phyloP scores from a whole-genome alignment of 2,797 vertebrate genomes.

The Hippocampus kuda region DNA sequence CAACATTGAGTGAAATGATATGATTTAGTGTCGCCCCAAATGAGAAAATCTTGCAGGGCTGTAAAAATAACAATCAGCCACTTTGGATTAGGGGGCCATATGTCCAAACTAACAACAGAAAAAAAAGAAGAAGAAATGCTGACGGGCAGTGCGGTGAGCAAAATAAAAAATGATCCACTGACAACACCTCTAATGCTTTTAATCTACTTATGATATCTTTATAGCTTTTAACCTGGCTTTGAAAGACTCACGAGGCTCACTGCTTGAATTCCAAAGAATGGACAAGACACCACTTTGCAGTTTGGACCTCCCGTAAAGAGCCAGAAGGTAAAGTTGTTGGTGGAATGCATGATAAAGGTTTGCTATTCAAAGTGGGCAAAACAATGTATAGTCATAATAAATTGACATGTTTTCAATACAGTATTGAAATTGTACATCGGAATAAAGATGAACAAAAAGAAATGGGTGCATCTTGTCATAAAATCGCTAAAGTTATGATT shows the following conservation, averaged over 20 bases:
- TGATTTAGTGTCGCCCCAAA: conserved; percentile 55
- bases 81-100: conserved; percentile 57
- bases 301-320: neutral
- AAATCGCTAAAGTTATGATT: too few relatives aligned
- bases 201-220: conserved; percentile 57
- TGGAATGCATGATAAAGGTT: neutral
- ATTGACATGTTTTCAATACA: neutral
- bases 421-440: neutral
- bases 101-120: conserved; percentile 56
- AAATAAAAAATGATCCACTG: conserved; percentile 54
- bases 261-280: conserved; percentile 4
- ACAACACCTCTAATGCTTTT: conserved; percentile 54
- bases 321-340: neutral
- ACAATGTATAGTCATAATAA: neutral
- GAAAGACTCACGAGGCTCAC: conserved; percentile 33
- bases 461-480: neutral
- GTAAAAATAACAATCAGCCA: conserved; percentile 62
- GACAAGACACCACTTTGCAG: neutral
- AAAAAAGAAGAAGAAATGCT: conserved; percentile 47
- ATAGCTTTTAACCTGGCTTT: conserved; percentile 50
- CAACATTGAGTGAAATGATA: conserved; percentile 20
- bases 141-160: conserved; percentile 39
- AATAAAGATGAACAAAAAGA: neutral
- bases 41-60: conserved; percentile 52
- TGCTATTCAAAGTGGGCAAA: neutral